Base-by-base conservation (phyloP, 2,797 vertebrate species). In the Clarias pachynema region DNA sequence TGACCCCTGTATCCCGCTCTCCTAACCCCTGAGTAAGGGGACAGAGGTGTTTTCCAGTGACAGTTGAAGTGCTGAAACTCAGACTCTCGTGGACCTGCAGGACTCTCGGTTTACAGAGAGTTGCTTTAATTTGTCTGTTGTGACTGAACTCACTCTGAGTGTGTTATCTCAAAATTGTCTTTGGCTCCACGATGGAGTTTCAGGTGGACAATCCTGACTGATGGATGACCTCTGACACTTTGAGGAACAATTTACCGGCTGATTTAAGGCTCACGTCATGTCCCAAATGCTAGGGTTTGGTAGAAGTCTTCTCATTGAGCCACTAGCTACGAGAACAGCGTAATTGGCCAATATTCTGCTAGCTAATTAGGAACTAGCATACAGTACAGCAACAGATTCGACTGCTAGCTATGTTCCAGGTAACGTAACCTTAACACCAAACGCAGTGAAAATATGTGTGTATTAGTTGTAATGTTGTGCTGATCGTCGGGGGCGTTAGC, bases 81-180 rank as follows among this genome's bases (percentile, higher is more conserved):
- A 62, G 87, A 72, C 34, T 8, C 57, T 62, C 22, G 2, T 24
- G 37, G 24, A 81, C 29, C 77, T 69, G 44, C 73, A 14, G 49
- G 79, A 84, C 77, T 80, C 74, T 86, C 57, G 59, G 34, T 85
- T 84, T 56, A 69, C 79, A 74, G 77, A 86, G 83, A 85, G 78
- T 78, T 60, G 14, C 15, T 84, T 85, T 14, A 79, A 26, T 69
- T 78, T 15, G 65, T 84, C 65, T 69, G 70, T 84, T 40, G 34
- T 15, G 49, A 59, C 77, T 56, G 65, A 84, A 81, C 68, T 83
- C 26, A 66, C 73, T 81, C 69, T n/a, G 57, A 70, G 74, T 87
- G 40, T 68, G 78, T 75, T n/a, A 40, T 74, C 81, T 81, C 72
- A 79, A 49, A 34, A 73, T 34, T 8, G 81, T 86, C 84, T 87